These are phyloP conservation scores for Catharus bicknelli DNA, from an alignment of 2,113 vertebrate species.

Conservation along the genomic window DNA sequence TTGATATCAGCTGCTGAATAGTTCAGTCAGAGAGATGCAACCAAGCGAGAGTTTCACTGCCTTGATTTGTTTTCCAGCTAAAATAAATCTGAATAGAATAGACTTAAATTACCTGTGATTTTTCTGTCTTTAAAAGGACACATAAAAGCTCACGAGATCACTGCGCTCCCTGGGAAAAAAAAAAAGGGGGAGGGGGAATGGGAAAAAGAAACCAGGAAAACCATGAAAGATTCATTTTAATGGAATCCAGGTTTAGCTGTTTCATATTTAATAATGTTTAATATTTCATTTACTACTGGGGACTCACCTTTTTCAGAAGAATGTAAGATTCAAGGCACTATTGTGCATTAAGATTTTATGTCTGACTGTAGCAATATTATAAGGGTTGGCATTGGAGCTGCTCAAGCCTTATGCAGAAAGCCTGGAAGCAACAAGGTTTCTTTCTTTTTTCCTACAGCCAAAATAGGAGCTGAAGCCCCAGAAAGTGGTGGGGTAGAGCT, in stretches of 20 bases:
- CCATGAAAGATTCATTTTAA: slow-evolving; percentile 73
- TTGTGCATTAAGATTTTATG: slow-evolving; percentile 64
- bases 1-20: slow-evolving; percentile 31
- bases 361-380: slow-evolving; percentile 35
- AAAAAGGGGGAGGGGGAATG: too few species aligned
- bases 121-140: slow-evolving; percentile 48
- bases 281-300: slow-evolving; percentile 72
- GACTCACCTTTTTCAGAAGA: slow-evolving; percentile 66
- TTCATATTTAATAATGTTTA: slow-evolving; percentile 73
- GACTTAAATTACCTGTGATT: slow-evolving; percentile 52
- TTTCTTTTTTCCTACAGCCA: slow-evolving; percentile 26
- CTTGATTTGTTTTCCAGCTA: slow-evolving; percentile 60
- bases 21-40: neutral
- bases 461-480: neutral
- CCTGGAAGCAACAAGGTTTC: slow-evolving; percentile 20
- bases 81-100: slow-evolving; percentile 54
- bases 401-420: slow-evolving; percentile 1
- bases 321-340: slow-evolving; percentile 45
- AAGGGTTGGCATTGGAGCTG: neutral
- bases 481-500: slow-evolving; percentile 42
- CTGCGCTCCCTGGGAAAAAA: neutral
- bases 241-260: slow-evolving; percentile 67
- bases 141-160: slow-evolving; percentile 42
- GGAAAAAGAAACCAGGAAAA: neutral
- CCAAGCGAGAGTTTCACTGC: slow-evolving; percentile 23